Conservation (phyloP, 1,140 invertebrate genomes). For the Muscidifurax raptorellus region DNA sequence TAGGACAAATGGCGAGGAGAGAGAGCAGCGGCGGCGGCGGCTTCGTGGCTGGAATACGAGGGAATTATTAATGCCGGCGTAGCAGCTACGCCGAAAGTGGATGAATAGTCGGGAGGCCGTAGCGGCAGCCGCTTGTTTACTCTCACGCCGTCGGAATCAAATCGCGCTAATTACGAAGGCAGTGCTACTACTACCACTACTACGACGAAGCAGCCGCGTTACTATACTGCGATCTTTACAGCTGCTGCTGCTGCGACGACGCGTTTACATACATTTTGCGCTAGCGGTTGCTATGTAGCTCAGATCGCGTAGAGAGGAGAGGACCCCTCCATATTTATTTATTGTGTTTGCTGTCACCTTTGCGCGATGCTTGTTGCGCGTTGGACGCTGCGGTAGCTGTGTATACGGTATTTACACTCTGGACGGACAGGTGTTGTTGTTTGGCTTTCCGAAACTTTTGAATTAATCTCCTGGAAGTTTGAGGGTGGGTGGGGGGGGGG, state of each 20-base stretch:
- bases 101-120: constrained; percentile 52
- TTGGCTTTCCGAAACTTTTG: no score
- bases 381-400: no score
- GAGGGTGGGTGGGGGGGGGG: no score
- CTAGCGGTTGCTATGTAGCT: not conserved
- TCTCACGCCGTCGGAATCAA: constrained; percentile 52
- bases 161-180: constrained; percentile 58
- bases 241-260: not conserved
- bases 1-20: constrained; percentile 53
- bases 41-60: constrained; percentile 41
- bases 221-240: constrained; percentile 4
- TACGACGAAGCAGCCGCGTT: not conserved
- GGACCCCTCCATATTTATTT: constrained; percentile 30
- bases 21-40: not conserved
- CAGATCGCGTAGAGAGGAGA: no score
- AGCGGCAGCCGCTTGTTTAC: constrained; percentile 51
- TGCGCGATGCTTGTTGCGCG: no score
- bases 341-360: not conserved
- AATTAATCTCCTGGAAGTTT: no score
- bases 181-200: no score
- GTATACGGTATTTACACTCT: no score
- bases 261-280: not conserved
- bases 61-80: constrained; percentile 58
- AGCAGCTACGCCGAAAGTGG: constrained; percentile 48
- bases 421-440: no score